Evolutionary conservation across 2,113 vertebrate species (phyloP).

Genomic region (Ahaetulla prasina): DNA sequence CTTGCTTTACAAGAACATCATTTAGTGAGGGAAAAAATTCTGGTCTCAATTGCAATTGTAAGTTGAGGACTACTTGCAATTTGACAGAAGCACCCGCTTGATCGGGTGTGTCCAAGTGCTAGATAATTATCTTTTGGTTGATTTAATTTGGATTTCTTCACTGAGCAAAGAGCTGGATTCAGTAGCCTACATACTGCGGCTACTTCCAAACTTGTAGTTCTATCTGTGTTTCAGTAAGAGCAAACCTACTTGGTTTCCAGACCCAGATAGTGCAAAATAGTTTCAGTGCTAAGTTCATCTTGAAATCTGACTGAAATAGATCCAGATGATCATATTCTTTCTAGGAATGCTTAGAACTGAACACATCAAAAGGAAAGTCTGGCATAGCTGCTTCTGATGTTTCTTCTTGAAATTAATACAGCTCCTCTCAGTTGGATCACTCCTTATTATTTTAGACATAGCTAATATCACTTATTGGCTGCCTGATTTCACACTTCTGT

Average conservation of each 20-base stretch:
- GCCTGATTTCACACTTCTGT: not conserved
- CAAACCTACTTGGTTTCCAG: not conserved
- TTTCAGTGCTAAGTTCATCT: not conserved
- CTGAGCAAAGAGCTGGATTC: not conserved
- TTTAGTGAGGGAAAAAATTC: not conserved
- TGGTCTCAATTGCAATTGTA: not conserved
- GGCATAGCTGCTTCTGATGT: not conserved
- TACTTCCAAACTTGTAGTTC: not conserved
- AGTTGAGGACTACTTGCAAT: not conserved
- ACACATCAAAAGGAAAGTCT: not conserved
- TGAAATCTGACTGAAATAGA: not conserved
- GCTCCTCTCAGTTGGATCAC: not conserved
- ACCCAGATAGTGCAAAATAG: not conserved
- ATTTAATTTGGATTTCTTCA: not conserved
- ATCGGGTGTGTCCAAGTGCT: not conserved
- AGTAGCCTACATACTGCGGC: not conserved
- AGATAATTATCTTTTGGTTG: not conserved
- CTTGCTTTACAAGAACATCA: not conserved
- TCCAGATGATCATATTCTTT: not conserved
- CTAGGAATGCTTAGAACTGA: not conserved
- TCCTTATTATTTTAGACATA: not conserved
- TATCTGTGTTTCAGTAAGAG: not conserved
- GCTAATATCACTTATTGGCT: not conserved
- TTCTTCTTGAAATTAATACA: not conserved
- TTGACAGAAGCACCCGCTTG: not conserved